Evolutionary conservation across 64 coral and sea anemone genomes (phyloP), one percentile per base, ranked within the genome.

Genomic region (Actinia equina): DNA sequence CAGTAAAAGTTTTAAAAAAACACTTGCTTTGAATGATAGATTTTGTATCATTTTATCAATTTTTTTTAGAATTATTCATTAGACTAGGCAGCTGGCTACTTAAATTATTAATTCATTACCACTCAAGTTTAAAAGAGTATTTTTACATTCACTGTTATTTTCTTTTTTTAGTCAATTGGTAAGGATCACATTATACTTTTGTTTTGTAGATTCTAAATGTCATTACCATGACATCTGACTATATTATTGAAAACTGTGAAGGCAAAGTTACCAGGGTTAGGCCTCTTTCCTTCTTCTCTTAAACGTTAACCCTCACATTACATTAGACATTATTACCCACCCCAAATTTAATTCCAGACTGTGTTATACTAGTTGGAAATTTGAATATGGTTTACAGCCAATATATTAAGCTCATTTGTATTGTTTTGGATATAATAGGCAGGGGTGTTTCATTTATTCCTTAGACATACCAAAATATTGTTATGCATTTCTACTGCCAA

Each of bases 231-330:
- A 79, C 82, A 82, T 82, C 59, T 84, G 91, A 92, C 91, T 88
- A 88, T 92, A 53, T 88, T 86, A 71, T 88, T 88, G 86, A 92
- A 63, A 87, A 81, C 80, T 62, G 64, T 88, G 91, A 92, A 77
- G 91, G 91, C 25, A 92, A 92, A 92, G 91, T 88, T 49, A 92
- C 88, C 91, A 92, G 91, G 91, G 91, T 92, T 87, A 87, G 91
- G 74, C 20, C 5, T 49, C 45, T 52, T 46, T 81, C 42, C 78
- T 81, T 81, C 19, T 81, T 81, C 69, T 74, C 8, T 74, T 74
- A 30, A 41, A 71, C 20, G 6, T 71, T 71, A 71, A 74, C 69
- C 69, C 69, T 74, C 26, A 41, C 69, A 65, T 65, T 41, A n/a
- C 25, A 30, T 26, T 14, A 14, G 10, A 26, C 46, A 74, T 65